phyloP scores from a whole-genome alignment of 2,113 vertebrate genomes.

The Turnix velox region DNA sequence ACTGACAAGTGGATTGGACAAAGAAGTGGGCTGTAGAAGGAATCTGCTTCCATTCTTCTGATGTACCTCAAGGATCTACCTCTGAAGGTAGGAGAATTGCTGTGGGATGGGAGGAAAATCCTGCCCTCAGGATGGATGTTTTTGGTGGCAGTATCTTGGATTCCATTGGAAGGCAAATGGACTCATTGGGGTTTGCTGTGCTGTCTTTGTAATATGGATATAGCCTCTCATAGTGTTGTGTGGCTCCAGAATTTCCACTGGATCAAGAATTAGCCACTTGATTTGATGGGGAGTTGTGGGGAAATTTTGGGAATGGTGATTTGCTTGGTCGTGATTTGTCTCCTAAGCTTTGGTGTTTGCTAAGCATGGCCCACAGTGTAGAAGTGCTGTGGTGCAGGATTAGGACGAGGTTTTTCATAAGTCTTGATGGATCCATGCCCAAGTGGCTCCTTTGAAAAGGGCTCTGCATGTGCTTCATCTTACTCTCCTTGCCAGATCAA shows the following conservation, averaged over 20 bases:
- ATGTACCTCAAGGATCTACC: accelerated
- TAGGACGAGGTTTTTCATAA: not conserved
- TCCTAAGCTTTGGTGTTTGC: not conserved
- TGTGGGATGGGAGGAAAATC: not conserved
- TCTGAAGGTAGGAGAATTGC: constrained; percentile 12
- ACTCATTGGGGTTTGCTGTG: not conserved
- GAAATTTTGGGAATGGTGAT: not conserved
- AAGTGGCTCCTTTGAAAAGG: not conserved
- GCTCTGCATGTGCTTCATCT: not conserved
- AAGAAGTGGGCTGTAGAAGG: constrained; percentile 10
- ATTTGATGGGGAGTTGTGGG: accelerated
- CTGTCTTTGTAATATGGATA: not conserved
- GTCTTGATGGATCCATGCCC: accelerated
- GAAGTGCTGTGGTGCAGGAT: not conserved
- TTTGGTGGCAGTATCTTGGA: not conserved
- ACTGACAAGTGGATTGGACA: not conserved
- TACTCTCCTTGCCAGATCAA: not conserved
- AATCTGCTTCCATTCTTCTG: not conserved
- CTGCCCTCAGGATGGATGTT: not conserved
- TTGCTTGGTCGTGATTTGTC: accelerated
- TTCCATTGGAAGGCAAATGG: not conserved
- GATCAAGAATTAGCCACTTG: not conserved
- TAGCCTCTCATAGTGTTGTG: too few species aligned
- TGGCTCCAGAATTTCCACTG: not conserved
- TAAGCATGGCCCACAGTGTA: accelerated